Conservation (phyloP, 2,797 vertebrate species). For the Gephyroberyx darwinii region DNA sequence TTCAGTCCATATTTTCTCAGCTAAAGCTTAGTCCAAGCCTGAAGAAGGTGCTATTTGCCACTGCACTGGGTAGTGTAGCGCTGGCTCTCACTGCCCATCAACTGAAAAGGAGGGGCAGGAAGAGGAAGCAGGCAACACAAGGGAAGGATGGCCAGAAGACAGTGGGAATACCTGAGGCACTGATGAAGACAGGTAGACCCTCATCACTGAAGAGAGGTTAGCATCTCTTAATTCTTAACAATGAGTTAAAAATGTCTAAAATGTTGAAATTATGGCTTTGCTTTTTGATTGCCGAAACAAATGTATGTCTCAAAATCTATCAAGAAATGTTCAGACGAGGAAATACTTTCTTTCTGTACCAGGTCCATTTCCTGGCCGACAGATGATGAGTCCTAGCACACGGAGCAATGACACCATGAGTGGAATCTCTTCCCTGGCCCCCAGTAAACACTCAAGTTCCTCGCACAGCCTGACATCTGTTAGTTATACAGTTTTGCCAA, state of each 20-base stretch:
- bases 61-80: constrained; percentile 93
- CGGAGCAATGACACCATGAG: constrained; percentile 97
- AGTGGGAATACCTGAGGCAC: constrained; percentile 83
- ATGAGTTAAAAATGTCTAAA: not conserved
- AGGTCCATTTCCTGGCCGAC: constrained; percentile 83
- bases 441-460: constrained; percentile 95
- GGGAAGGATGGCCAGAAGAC: constrained; percentile 82
- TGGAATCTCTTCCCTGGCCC: constrained; percentile 93
- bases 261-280: not conserved
- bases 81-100: constrained; percentile 97
- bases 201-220: constrained; percentile 92
- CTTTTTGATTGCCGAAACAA: not conserved
- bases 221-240: constrained; percentile 1
- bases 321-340: not conserved
- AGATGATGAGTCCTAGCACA: constrained; percentile 92
- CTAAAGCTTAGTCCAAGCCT: constrained; percentile 91
- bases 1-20: constrained; percentile 90
- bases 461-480: constrained; percentile 95
- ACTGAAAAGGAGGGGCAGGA: constrained; percentile 91
- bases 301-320: not conserved
- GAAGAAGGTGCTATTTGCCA: constrained; percentile 96
- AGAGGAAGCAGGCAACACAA: constrained; percentile 86
- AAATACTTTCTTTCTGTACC: constrained; percentile 15
- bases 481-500: constrained; percentile 32
- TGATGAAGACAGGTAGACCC: constrained; percentile 86